These are phyloP conservation scores for Rhorus exstirpatorius DNA, from an alignment of 2,888 invertebrate genomes.

Conservation along the genomic window DNA sequence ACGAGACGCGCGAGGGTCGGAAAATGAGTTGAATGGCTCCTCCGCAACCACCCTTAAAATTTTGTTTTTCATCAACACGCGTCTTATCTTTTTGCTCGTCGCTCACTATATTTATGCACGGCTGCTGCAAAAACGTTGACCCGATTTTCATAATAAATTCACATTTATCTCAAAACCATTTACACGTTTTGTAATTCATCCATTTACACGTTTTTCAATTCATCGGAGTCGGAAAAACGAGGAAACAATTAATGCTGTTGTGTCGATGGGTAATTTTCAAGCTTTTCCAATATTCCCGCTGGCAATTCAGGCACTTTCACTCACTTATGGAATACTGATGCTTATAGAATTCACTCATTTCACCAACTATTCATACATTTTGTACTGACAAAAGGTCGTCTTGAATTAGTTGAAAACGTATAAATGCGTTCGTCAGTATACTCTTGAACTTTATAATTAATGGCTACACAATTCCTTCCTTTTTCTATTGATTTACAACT, in stretches of 20 bases:
- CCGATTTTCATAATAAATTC: background rate
- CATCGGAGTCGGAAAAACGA: background rate
- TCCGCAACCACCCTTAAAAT: slow-evolving; percentile 19
- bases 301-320: background rate
- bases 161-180: background rate
- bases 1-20: slow-evolving; percentile 30
- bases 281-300: background rate
- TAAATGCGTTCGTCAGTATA: background rate
- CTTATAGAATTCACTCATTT: slow-evolving; percentile 4
- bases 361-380: slow-evolving; percentile 14
- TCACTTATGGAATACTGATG: slow-evolving; percentile 20
- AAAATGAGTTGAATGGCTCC: slow-evolving; percentile 21
- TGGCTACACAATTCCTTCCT: background rate
- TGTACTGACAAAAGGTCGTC: background rate
- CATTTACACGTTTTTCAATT: too few relatives aligned
- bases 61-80: slow-evolving; percentile 23
- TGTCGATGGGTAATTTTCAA: background rate
- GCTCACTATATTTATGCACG: background rate
- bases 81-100: background rate
- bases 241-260: background rate
- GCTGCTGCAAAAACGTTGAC: background rate
- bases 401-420: slow-evolving; percentile 1
- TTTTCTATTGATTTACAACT: background rate
- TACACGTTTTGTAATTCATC: too few relatives aligned
- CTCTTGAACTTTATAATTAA: background rate